Percentiles rank a stretch among this genome's conserved stretches.
phyloP scores from a whole-genome alignment of 2,113 vertebrate genomes.

The Octodon degus region DNA sequence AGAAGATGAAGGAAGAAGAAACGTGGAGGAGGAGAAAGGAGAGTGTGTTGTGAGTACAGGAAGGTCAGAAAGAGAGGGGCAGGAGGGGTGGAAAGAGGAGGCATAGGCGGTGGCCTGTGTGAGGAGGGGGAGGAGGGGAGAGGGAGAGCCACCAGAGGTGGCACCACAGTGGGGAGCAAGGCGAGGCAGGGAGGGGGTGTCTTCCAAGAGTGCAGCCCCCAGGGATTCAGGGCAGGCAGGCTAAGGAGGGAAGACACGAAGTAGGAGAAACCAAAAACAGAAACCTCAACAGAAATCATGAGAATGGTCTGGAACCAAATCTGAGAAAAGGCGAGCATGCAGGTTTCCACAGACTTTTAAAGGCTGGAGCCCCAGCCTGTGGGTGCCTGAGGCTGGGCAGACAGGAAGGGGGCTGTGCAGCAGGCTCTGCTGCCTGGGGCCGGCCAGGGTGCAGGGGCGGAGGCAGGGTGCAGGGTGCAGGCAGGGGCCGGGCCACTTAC shows the following conservation, averaged over 20 bases:
- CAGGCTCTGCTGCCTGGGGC: conserved; percentile 76
- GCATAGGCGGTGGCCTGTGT: neutral
- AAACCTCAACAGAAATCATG: conserved; percentile 85
- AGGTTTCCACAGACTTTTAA: conserved; percentile 90
- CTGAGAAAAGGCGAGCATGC: conserved; percentile 93
- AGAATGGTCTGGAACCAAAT: conserved; percentile 86
- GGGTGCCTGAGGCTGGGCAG: conserved; percentile 75
- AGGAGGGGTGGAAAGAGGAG: neutral
- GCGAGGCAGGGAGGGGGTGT: conserved; percentile 51
- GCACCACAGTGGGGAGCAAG: conserved; percentile 10
- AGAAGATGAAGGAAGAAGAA: neutral
- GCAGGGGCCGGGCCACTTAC: conserved; percentile 93
- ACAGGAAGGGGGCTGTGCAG: conserved; percentile 70
- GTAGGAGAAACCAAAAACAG: conserved; percentile 84
- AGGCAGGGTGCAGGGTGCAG: conserved; percentile 76
- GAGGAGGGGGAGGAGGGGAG: neutral
- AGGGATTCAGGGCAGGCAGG: conserved; percentile 79
- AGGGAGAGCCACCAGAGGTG: conserved; percentile 55
- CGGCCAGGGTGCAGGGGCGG: conserved; percentile 80
- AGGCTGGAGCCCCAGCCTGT: conserved; percentile 88
- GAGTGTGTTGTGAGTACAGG: neutral
- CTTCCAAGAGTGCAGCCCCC: conserved; percentile 71
- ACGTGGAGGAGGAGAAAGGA: neutral
- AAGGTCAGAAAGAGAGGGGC: neutral
- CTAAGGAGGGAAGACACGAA: conserved; percentile 86